Percentiles rank a stretch among this genome's conserved stretches.
phyloP scores from a whole-genome alignment of 2,797 vertebrate genomes.

The Zalophus californianus region DNA sequence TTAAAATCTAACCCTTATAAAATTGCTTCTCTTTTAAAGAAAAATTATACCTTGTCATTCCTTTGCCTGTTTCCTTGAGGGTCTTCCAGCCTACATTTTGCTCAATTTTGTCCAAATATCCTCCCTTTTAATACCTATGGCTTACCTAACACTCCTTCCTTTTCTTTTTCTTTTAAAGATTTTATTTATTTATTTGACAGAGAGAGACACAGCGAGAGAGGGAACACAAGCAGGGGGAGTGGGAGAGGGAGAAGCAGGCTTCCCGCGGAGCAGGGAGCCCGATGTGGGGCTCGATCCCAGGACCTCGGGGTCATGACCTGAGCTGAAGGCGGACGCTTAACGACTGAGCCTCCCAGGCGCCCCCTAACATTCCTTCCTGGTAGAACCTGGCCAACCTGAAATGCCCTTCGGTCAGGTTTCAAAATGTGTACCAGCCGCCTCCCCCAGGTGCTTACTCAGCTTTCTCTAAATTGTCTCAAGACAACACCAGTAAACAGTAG shows the following conservation, averaged over 20 bases:
- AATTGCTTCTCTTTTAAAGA: background rate
- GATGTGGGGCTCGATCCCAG: no score
- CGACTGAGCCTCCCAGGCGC: no score
- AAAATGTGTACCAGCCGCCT: background rate
- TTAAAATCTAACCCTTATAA: conserved; percentile 3
- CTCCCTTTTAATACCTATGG: background rate
- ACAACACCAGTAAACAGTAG: background rate
- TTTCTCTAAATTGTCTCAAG: conserved; percentile 35
- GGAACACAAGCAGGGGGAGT: no score
- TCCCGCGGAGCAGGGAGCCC: rapidly evolving
- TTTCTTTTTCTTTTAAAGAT: no score
- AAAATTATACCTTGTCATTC: background rate
- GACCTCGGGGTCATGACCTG: no score
- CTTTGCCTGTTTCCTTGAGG: background rate
- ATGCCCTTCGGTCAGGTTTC: conserved; percentile 44
- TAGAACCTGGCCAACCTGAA: background rate
- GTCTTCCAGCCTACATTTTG: background rate
- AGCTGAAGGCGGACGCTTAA: no score
- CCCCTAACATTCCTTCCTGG: background rate
- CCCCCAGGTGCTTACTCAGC: conserved; percentile 28
- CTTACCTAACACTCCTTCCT: conserved; percentile 9
- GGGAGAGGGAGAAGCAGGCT: no score
- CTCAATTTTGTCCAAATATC: background rate
- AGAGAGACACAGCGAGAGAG: no score
- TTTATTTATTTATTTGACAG: no score